These are phyloP conservation scores for Tanaodytes sp. DNA, from an alignment of 2,888 invertebrate species.

Conservation along the genomic window DNA sequence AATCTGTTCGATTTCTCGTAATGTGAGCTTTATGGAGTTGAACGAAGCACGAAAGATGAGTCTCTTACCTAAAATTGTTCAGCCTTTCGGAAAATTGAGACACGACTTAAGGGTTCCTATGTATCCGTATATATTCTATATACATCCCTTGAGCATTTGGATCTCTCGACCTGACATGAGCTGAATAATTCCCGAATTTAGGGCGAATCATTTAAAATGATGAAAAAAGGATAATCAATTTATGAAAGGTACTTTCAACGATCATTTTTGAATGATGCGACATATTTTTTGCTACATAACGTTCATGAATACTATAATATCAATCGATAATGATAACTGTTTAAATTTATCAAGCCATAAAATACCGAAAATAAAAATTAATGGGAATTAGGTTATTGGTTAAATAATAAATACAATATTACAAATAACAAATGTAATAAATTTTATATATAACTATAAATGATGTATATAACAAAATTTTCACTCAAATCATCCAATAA, in stretches of 20 bases:
- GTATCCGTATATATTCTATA: slow-evolving; percentile 25
- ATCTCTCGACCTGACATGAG: slow-evolving; percentile 31
- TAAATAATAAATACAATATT: too few relatives aligned
- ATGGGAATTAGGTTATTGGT: too few relatives aligned
- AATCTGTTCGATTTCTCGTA: slow-evolving; percentile 30
- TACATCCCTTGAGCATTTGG: slow-evolving; percentile 39
- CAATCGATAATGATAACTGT: too few relatives aligned
- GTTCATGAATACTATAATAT: background rate
- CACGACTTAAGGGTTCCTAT: slow-evolving; percentile 30
- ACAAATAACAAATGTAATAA: too few relatives aligned
- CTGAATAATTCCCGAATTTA: slow-evolving; percentile 35
- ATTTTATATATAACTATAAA: too few relatives aligned
- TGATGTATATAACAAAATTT: too few relatives aligned
- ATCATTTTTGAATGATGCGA: too few relatives aligned
- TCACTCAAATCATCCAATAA: too few relatives aligned
- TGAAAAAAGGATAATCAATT: slow-evolving; percentile 11
- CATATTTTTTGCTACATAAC: background rate
- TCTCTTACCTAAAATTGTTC: slow-evolving; percentile 35
- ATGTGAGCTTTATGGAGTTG: slow-evolving; percentile 31
- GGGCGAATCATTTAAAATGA: slow-evolving; percentile 23
- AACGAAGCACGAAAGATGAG: slow-evolving; percentile 9
- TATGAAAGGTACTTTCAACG: background rate
- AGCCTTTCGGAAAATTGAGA: slow-evolving; percentile 49
- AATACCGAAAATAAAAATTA: too few relatives aligned
- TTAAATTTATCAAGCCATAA: too few relatives aligned